These are phyloP conservation scores for Enhydra lutris DNA, from an alignment of 2,113 vertebrate genomes.

Conservation along the genomic window DNA sequence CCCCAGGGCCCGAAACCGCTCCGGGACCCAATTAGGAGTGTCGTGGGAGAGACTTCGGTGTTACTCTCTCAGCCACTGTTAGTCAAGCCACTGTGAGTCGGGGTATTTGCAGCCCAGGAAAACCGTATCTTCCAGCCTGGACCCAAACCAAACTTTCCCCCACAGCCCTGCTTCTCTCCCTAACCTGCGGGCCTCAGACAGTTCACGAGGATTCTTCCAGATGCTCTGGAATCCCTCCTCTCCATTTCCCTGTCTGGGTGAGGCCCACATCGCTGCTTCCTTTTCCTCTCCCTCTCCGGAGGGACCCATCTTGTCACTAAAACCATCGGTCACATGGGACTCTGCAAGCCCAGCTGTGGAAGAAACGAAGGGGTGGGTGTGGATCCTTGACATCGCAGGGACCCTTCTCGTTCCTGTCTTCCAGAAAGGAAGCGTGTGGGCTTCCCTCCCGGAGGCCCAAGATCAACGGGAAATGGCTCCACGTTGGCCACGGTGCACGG, in stretches of 20 bases:
- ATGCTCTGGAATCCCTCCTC: neutral
- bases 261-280: neutral
- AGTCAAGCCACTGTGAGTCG: neutral
- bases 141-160: neutral
- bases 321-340: neutral
- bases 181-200: neutral
- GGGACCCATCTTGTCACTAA: too few species aligned
- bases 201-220: neutral
- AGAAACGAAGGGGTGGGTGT: neutral
- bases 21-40: accelerated
- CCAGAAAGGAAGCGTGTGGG: accelerated
- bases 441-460: neutral
- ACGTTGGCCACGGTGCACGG: neutral
- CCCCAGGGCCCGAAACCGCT: neutral
- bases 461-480: neutral
- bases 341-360: neutral
- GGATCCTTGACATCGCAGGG: too few species aligned
- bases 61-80: neutral
- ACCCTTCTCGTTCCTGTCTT: accelerated
- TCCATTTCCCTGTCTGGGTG: neutral
- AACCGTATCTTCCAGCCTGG: neutral
- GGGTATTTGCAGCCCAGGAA: neutral
- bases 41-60: neutral
- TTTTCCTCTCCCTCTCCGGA: neutral
- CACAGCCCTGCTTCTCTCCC: neutral